These are phyloP conservation scores for Pipistrellus pipistrellus DNA, from an alignment of 2,797 vertebrate species.

Conservation along the genomic window DNA sequence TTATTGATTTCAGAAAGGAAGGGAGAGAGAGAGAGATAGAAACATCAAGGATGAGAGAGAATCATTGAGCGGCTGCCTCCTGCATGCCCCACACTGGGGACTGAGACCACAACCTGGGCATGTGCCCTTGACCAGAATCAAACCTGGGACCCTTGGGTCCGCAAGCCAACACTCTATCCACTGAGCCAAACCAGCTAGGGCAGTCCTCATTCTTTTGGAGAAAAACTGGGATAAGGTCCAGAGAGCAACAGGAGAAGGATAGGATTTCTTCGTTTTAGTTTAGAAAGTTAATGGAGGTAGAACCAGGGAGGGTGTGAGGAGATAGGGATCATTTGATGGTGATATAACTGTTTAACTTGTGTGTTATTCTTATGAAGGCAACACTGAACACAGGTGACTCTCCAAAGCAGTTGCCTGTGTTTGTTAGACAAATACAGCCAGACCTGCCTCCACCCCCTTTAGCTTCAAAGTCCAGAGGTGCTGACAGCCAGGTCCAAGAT, in stretches of 20 bases:
- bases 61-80: too few relatives aligned
- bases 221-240: background rate
- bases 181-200: too few relatives aligned
- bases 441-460: background rate
- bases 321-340: background rate
- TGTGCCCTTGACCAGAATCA: too few relatives aligned
- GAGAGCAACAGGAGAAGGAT: background rate
- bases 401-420: constrained; percentile 45
- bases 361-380: constrained; percentile 50
- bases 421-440: constrained; percentile 52
- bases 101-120: too few relatives aligned
- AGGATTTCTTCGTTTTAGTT: background rate
- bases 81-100: too few relatives aligned
- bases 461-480: constrained; percentile 67
- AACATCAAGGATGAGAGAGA: too few relatives aligned
- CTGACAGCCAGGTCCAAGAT: constrained; percentile 35
- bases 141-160: too few relatives aligned
- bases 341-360: background rate
- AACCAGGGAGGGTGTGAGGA: background rate
- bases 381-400: constrained; percentile 39
- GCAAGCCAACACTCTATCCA: too few relatives aligned
- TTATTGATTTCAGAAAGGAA: too few relatives aligned
- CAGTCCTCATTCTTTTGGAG: background rate
- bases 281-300: background rate
- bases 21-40: too few relatives aligned